Evolutionary conservation across 2,888 invertebrate species (phyloP).

Genomic region (Trilocha varians): DNA sequence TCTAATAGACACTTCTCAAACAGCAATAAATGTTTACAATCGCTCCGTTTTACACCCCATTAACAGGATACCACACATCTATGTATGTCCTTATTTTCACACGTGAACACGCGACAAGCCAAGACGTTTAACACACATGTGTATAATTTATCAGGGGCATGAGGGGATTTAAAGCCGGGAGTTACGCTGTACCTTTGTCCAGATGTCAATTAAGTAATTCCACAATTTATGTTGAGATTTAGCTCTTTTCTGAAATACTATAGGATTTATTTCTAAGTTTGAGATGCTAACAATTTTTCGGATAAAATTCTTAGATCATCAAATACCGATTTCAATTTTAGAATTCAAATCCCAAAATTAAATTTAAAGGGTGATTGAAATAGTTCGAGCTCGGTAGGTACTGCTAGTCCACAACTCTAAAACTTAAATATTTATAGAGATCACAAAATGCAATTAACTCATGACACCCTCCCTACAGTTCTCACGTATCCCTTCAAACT

Average conservation of each 20-base stretch:
- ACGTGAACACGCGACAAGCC: constrained; percentile 34
- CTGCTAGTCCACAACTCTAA: too few relatives aligned
- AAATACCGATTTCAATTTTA: too few relatives aligned
- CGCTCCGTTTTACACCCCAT: constrained; percentile 30
- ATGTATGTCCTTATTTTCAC: constrained; percentile 46
- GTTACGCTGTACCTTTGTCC: constrained; percentile 22
- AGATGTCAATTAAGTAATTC: constrained; percentile 23
- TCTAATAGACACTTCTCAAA: not conserved
- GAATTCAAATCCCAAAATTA: too few relatives aligned
- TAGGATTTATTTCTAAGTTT: not conserved
- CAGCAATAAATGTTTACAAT: not conserved
- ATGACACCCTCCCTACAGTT: constrained; percentile 12
- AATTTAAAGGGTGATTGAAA: too few relatives aligned
- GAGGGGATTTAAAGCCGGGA: constrained; percentile 21
- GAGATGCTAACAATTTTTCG: not conserved
- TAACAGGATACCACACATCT: constrained; percentile 28
- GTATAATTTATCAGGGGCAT: constrained; percentile 45
- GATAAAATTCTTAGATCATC: too few relatives aligned
- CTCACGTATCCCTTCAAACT: constrained; percentile 6
- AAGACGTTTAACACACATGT: constrained; percentile 42
- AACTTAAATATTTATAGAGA: not conserved
- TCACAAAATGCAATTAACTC: constrained; percentile 6
- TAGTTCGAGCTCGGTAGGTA: too few relatives aligned
- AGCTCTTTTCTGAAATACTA: not conserved
- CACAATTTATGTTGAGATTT: not conserved